Evolutionary conservation across 2,797 vertebrate species (phyloP), one percentile per base, ranked within the genome.

Genomic region (Hephaestus fuliginosus): DNA sequence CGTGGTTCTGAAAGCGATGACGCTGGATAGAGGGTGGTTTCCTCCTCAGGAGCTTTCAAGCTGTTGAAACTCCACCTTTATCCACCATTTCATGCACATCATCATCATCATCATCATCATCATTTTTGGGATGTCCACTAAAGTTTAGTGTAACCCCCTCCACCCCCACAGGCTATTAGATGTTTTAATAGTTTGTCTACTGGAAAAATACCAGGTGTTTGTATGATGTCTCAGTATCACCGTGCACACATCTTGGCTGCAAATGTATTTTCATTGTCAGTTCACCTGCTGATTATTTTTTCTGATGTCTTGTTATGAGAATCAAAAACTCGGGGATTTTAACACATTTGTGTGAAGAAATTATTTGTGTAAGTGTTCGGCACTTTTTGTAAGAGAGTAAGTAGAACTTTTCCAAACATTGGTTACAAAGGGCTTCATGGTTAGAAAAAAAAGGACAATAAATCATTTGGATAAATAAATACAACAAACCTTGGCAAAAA

Each of bases 1-100:
- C 52, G 4, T 10, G 70, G 82, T 81, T 15, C 77, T 86, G 76
- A 67, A 88, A 63, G 56, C 13, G 12, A 43, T n/a, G n/a, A 0
- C 51, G n/a, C 13, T 44, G 65, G 57, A 6, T 7, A 15, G 3
- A 4, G 36, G 36, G 25, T 6, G 30, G 62, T 11, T 62, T 64
- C 14, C 20, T 7, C 12, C 11, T 12, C 13, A 13, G 30, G 22
- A 15, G 48, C 20, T 25, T 41, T 2, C 5, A 61, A 43, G 41
- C 13, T 36, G 12, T 44, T 44, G 1, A 39, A 12, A 25, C 65
- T 41, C 6, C 7, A 13, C 14, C 17, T n/a, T 49, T 43, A 4
- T 33, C 39, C 30, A 17, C 2, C 22, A 7, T 61, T 33, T 55
- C 28, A 28, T 2, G 0, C 18, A 0, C 14, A 36, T 49, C 9